phyloP scores from a whole-genome alignment of 2,888 invertebrate species.

The Drosophila kambysellisi region DNA sequence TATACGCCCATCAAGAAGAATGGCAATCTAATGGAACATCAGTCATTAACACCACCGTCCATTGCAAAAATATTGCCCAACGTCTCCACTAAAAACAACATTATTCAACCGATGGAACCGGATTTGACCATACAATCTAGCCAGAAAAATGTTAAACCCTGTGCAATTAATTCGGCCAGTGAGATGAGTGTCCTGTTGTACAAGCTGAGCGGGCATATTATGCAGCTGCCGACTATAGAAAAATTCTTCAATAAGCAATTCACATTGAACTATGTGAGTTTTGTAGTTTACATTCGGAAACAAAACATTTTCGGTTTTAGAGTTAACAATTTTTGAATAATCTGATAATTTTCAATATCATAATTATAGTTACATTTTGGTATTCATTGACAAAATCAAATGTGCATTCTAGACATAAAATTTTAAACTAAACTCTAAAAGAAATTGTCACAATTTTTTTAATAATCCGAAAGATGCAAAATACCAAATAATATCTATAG shows the following conservation, averaged over 20 bases:
- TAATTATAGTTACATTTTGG: not conserved
- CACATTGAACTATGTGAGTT: constrained; percentile 83
- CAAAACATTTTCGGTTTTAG: not conserved
- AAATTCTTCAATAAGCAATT: constrained; percentile 83
- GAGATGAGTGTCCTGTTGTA: constrained; percentile 76
- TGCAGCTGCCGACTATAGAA: constrained; percentile 78
- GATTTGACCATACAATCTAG: constrained; percentile 1
- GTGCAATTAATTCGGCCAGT: constrained; percentile 15
- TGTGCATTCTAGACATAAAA: too few species aligned
- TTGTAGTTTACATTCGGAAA: not conserved
- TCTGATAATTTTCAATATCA: not conserved
- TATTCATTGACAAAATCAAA: not conserved
- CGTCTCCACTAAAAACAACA: not conserved
- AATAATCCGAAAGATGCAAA: too few species aligned
- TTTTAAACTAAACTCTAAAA: too few species aligned
- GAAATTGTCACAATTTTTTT: too few species aligned
- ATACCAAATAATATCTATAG: not conserved
- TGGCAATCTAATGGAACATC: constrained; percentile 17
- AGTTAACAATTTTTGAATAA: not conserved
- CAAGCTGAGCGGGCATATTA: constrained; percentile 76
- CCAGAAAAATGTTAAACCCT: constrained; percentile 15
- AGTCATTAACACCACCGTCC: not conserved
- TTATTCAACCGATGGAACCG: not conserved
- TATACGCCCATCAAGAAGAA: constrained; percentile 83
- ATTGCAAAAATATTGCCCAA: not conserved